A percentile compares a stretch with the other conserved stretches of the same genome.
Evolutionary conservation across 1,140 invertebrate genomes (phyloP).

Genomic region (Trichonephila clavata): DNA sequence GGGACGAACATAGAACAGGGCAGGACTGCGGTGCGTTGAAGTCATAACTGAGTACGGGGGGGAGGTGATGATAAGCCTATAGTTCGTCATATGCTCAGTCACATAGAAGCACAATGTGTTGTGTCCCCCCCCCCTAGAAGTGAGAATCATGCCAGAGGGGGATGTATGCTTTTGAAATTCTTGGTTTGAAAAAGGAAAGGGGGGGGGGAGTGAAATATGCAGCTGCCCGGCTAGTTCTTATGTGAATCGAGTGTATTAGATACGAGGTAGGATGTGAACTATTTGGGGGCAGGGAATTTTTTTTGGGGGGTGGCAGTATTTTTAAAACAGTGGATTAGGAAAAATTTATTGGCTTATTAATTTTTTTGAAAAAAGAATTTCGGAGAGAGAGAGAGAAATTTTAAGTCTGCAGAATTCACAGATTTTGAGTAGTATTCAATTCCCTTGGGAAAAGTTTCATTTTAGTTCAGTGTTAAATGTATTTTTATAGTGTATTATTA

Average conservation of each 20-base stretch:
- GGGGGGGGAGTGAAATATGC: not conserved
- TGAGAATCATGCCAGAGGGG: not conserved
- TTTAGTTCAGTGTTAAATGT: too few relatives aligned
- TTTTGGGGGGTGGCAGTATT: not conserved
- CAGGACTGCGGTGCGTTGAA: not conserved
- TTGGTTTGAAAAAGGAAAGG: not conserved
- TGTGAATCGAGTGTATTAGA: conserved; percentile 59
- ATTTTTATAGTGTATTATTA: too few relatives aligned
- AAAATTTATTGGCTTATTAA: too few relatives aligned
- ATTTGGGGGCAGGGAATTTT: not conserved
- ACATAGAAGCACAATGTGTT: conserved; percentile 62
- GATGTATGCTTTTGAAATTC: conserved; percentile 32
- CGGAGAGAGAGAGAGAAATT: too few relatives aligned
- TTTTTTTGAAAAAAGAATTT: too few relatives aligned
- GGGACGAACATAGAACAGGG: not conserved
- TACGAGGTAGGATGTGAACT: not conserved
- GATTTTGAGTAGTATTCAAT: too few relatives aligned
- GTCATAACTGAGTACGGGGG: conserved; percentile 49
- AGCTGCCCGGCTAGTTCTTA: conserved; percentile 30
- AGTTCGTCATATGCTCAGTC: conserved; percentile 74
- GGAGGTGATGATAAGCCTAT: conserved; percentile 62
- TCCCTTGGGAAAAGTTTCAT: too few relatives aligned
- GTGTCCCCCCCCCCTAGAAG: not conserved
- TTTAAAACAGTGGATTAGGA: too few relatives aligned
- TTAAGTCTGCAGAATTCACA: too few relatives aligned